phyloP scores from a whole-genome alignment of 2,113 vertebrate species.

The Chunga burmeisteri region DNA sequence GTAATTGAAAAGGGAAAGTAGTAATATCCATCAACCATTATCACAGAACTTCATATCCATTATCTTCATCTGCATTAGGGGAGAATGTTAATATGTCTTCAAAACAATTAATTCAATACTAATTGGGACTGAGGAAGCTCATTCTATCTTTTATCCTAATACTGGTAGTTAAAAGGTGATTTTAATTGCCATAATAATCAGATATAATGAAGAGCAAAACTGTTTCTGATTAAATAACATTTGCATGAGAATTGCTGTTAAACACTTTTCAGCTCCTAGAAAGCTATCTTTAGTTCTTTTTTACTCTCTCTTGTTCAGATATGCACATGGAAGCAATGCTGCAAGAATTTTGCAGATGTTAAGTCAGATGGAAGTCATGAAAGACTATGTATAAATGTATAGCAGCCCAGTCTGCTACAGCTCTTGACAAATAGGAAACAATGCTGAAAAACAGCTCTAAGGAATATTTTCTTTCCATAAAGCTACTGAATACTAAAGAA shows the following conservation, averaged over 20 bases:
- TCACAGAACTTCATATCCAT: constrained; percentile 22
- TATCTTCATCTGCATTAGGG: constrained; percentile 25
- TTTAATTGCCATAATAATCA: constrained; percentile 72
- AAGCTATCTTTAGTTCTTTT: background rate
- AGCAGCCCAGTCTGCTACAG: background rate
- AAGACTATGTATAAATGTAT: background rate
- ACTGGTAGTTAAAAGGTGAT: constrained; percentile 64
- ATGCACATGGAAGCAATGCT: background rate
- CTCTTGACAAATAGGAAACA: background rate
- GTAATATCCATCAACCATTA: constrained; percentile 14
- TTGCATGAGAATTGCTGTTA: constrained; percentile 49
- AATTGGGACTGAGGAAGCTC: constrained; percentile 62
- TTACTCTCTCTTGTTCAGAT: background rate
- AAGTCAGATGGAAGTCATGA: background rate
- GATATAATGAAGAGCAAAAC: constrained; percentile 70
- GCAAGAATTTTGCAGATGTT: background rate
- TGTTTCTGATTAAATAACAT: constrained; percentile 74
- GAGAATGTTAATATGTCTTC: constrained; percentile 39
- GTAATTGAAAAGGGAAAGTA: background rate
- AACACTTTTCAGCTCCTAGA: constrained; percentile 34
- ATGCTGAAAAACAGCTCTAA: background rate
- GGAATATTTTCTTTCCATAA: background rate
- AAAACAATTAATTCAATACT: constrained; percentile 68
- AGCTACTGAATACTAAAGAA: background rate
- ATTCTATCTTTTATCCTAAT: constrained; percentile 36